Base-by-base conservation (phyloP, 2,113 vertebrate genomes). In the Lophochroa leadbeateri region DNA sequence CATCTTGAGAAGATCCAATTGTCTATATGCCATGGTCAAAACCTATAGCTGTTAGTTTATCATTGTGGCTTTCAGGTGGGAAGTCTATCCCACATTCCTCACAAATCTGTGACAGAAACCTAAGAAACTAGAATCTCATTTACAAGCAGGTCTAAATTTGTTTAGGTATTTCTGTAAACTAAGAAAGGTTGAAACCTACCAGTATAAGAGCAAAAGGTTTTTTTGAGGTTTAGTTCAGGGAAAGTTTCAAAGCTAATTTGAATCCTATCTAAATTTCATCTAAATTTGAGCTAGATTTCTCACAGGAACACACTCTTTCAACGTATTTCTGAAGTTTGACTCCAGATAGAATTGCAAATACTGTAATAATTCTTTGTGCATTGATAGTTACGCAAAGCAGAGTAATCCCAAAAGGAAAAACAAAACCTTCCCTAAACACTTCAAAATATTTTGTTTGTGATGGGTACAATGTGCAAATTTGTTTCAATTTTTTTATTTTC, bases 291-390 rank as follows among this genome's bases (percentile, higher is more conserved):
- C 17, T 80, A 28, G 37, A 78, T 60, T 93, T 90, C 63, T 95
- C 67, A 52, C 52, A 85, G 70, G 41, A 90, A 74, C 21, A 41
- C 0, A 3, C 5, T 88, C 35, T 83, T 86, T 87, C 65, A 68
- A 29, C 41, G 20, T 92, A 47, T 86, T 94, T 82, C 70, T 91
- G 57, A 88, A 86, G n/a, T 75, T 88, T 6, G 10, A 50, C 28
- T 95, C 46, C 18, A 8, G 83, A 83, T 21, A 92, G 80, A 88
- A 75, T 55, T 94, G 39, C 10, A 95, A 94, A 83, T 93, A 52
- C 33, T 92, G 29, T 23, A 86, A 27, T 67, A 95, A 83, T 93
- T 87, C 39, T 81, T 63, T 72, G 31, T 4, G 2, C 70, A 64
- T 77, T 90, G 39, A 81, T 65, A 92, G 64, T 46, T 89, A 89